These are phyloP conservation scores for Atlantisia rogersi DNA, from an alignment of 2,113 vertebrate species.

Conservation along the genomic window DNA sequence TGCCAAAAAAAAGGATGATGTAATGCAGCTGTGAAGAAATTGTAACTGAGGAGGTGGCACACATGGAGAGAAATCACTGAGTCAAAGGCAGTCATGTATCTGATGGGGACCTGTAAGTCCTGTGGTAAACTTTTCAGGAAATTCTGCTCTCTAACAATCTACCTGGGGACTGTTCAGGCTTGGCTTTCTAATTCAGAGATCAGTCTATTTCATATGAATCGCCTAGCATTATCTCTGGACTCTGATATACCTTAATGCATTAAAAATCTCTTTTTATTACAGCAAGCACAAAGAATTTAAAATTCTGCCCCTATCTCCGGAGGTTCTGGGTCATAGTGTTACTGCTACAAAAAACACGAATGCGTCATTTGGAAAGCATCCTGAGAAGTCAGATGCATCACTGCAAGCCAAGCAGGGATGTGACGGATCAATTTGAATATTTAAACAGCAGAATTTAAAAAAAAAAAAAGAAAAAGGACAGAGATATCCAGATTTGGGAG, in stretches of 20 bases:
- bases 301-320: background rate
- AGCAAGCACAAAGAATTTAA: background rate
- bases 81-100: background rate
- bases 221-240: background rate
- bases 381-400: constrained; percentile 12
- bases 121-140: background rate
- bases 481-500: background rate
- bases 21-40: background rate
- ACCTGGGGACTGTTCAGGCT: background rate
- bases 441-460: background rate
- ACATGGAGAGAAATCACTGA: background rate
- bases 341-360: background rate
- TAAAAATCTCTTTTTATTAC: background rate
- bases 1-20: background rate
- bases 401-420: constrained; percentile 8
- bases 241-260: background rate
- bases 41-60: background rate
- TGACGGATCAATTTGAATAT: constrained; percentile 7
- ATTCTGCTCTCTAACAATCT: background rate
- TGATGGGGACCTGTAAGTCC: background rate
- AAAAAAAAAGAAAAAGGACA: background rate
- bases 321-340: background rate
- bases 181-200: background rate
- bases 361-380: constrained; percentile 18
- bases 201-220: background rate